These are phyloP conservation scores for Erpobdella octoculata DNA, from an alignment of 2,888 invertebrate species.

Conservation along the genomic window DNA sequence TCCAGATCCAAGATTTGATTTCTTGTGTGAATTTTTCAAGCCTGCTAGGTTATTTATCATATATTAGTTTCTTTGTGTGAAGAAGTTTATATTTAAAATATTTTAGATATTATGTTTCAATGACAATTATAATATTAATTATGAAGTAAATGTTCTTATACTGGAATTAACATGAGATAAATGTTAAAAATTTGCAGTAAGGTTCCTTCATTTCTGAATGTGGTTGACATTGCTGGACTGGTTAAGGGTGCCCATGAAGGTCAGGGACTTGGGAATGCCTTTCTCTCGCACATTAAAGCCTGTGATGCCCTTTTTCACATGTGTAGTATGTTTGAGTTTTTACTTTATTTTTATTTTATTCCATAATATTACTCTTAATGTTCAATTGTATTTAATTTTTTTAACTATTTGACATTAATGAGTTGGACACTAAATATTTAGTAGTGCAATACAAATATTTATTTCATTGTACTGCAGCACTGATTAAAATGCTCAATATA, in stretches of 20 bases:
- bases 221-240: conserved; percentile 95
- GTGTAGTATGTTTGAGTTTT: conserved; percentile 87
- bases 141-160: neutral
- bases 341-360: no score
- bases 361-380: no score
- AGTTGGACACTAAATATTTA: neutral
- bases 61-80: neutral
- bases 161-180: conserved; percentile 28
- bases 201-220: conserved; percentile 92
- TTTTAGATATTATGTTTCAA: neutral
- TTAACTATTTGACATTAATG: neutral
- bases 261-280: conserved; percentile 94
- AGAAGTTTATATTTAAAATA: neutral
- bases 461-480: no score
- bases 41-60: conserved; percentile 68
- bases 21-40: conserved; percentile 83
- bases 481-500: no score
- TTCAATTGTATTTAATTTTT: no score
- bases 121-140: neutral
- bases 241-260: conserved; percentile 97
- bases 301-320: conserved; percentile 97
- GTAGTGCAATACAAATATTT: neutral
- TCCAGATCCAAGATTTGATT: conserved; percentile 87
- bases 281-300: conserved; percentile 93
- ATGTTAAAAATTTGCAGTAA: conserved; percentile 61